Base-by-base conservation (phyloP, 1,140 invertebrate genomes). In the Cecropterus lyciades region DNA sequence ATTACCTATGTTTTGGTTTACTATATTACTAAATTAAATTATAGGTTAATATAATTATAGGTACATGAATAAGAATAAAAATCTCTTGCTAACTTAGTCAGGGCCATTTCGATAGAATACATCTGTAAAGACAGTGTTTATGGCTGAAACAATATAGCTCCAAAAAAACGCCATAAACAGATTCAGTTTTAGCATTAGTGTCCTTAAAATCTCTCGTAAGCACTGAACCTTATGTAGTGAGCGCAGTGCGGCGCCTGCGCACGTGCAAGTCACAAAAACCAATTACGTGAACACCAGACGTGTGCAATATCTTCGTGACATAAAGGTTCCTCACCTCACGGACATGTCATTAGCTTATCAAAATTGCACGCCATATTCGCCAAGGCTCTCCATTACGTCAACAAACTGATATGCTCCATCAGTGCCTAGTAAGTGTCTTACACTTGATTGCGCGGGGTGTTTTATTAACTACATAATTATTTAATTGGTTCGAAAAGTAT, bases 381-480 rank as follows among this genome's bases (percentile, higher is more conserved):
- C 33, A 37, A 37, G 33, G 33, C 33, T 37, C 33, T 1, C 33
- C 33, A 11, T 37, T 37, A 37, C 33, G 33, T 37, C 33, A 37
- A 11, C 33, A n/a, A 1, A 11, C 27, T 30, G 27, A 30, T 30
- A 30, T 30, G 27, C 27, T 8, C 27, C 27, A 30, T 37, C 33
- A 11, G 30, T 37, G 4, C 33, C 9, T n/a, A 37, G 33, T 37
- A 37, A n/a, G 33, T n/a, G 33, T 20, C 20, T 2, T 30, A 30
- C 27, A 30, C 27, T 30, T 30, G 27, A 4, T 7, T 8, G 7
- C 3, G 7, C 7, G 7, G 7, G 10, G 33, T 37, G 33, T 10
- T 37, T 37, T 37, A 37, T 37, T 37, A 37, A 37, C 33, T 37
- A 37, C 33, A 37, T 37, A 37, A 37, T 37, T n/a, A 37, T 37